A percentile compares a stretch with the other conserved stretches of the same genome.
These are phyloP conservation scores for Trichopoda pennipes DNA, from an alignment of 2,888 invertebrate species.

Conservation along the genomic window DNA sequence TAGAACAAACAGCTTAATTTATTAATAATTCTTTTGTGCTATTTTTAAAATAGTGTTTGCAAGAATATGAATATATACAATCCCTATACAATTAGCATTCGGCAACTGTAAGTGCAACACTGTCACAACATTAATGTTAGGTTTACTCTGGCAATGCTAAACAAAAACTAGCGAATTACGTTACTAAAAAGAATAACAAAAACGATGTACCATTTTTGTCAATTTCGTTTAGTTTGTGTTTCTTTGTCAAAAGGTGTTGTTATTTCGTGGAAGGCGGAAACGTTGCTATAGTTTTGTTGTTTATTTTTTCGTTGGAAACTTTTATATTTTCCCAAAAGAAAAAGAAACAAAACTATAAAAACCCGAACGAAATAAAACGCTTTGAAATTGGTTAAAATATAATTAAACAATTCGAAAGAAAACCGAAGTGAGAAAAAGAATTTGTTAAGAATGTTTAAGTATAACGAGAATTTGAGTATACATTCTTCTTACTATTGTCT, in stretches of 20 bases:
- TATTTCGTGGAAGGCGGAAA: conserved; percentile 38
- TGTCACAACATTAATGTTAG: background rate
- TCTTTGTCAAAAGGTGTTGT: conserved; percentile 63
- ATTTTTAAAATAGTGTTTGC: too few relatives aligned
- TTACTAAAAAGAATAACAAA: conserved; percentile 36
- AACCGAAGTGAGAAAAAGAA: conserved; percentile 45
- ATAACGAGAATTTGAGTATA: background rate
- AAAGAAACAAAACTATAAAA: conserved; percentile 50
- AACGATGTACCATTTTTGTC: conserved; percentile 36
- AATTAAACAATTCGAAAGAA: conserved; percentile 30
- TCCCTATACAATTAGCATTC: too few relatives aligned
- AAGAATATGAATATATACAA: too few relatives aligned
- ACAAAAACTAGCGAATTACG: conserved; percentile 23
- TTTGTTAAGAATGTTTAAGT: too few relatives aligned
- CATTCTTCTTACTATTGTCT: conserved; percentile 25
- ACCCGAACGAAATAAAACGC: conserved; percentile 40
- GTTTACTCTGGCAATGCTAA: conserved; percentile 43
- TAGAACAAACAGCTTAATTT: too few relatives aligned
- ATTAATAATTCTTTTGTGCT: too few relatives aligned
- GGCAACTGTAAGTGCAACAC: conserved; percentile 17
- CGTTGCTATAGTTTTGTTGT: conserved; percentile 52
- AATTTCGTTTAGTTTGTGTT: conserved; percentile 63
- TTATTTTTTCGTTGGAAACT: conserved; percentile 59
- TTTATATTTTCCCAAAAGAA: conserved; percentile 58
- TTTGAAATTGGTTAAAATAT: conserved; percentile 12